Evolutionary conservation across 2,797 vertebrate species (phyloP), one percentile per base, ranked within the genome.

Genomic region (Myotis myotis): DNA sequence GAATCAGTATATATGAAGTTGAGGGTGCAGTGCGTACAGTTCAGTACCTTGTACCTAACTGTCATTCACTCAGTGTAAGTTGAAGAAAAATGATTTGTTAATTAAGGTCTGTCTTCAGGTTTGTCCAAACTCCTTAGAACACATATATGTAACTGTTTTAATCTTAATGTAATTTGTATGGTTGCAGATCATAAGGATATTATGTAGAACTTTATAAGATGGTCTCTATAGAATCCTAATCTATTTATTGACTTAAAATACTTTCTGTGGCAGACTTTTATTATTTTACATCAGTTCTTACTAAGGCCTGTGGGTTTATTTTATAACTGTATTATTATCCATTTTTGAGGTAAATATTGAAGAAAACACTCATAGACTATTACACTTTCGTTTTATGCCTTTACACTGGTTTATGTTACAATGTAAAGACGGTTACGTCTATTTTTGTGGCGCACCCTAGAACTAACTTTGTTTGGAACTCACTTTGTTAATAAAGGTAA

Each of bases 401-500:
- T 84, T 30, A 28, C 41, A 66, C 22, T 66, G 22, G 6, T 80
- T 92, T 71, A 51, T 57, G 62, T 87, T 87, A 33, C 64, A 79
- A 19, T 70, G 30, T 75, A 68, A 60, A 71, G 66, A 89, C 19
- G 30, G 5, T 78, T 86, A 68, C 41, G 62, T 95, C 84, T 88
- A 79, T 83, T 87, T 93, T 82, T 91, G 51, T 95, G 41, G 19
- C 51, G 0, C 71, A 5, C 22, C 12, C 7, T 80, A 66, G 53
- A 87, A 62, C 93, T 75, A 87, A 80, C 44, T 94, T 89, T 28
- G 91, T 89, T 92, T 78, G 79, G 79, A 80, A 62, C 17, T 71
- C 30, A 72, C 66, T 68, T 86, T 6, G 96, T 76, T 47, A 64
- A 92, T 96, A 25, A 98, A 99, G 99, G 99, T 99, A 38, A 99